These are phyloP conservation scores for Drosophila suboccidentalis DNA, from an alignment of 2,888 invertebrate genomes.

Conservation along the genomic window DNA sequence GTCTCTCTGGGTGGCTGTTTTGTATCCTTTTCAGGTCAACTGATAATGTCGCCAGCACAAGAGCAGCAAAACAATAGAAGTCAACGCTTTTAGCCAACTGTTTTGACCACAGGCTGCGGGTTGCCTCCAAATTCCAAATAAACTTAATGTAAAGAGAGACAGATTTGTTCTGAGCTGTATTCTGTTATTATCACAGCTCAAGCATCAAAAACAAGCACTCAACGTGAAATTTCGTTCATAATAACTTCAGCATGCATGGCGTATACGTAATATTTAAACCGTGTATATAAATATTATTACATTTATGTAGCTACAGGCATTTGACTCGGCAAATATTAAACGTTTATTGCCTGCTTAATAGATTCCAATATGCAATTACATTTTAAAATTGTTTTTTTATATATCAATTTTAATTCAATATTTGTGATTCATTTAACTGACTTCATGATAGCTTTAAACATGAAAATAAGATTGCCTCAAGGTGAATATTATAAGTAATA, in stretches of 20 bases:
- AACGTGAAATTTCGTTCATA: conserved; percentile 4
- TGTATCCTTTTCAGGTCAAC: conserved; percentile 15
- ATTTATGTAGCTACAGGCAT: conserved; percentile 29
- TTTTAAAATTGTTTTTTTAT: conserved; percentile 35
- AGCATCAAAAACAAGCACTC: conserved; percentile 32
- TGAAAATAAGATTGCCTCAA: conserved; percentile 4
- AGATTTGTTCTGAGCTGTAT: conserved; percentile 5
- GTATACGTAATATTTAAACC: conserved; percentile 19
- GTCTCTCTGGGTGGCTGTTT: background rate
- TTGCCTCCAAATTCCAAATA: conserved; percentile 3
- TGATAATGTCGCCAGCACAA: conserved; percentile 49
- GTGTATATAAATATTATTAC: conserved; percentile 4
- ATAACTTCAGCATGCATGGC: conserved; percentile 1
- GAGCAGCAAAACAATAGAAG: conserved; percentile 24
- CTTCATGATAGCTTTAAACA: conserved; percentile 12
- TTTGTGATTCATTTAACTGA: conserved; percentile 67
- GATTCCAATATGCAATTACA: conserved; percentile 57
- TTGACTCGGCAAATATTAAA: conserved; percentile 46
- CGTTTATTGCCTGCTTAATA: conserved; percentile 42
- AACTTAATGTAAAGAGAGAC: background rate
- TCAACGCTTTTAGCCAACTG: conserved; percentile 19
- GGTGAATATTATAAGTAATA: background rate
- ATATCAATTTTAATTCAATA: conserved; percentile 55
- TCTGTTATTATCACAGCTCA: conserved; percentile 16
- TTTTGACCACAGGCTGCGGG: conserved; percentile 36